Conservation (phyloP, 2,113 vertebrate species). For the Delphinus delphis region DNA sequence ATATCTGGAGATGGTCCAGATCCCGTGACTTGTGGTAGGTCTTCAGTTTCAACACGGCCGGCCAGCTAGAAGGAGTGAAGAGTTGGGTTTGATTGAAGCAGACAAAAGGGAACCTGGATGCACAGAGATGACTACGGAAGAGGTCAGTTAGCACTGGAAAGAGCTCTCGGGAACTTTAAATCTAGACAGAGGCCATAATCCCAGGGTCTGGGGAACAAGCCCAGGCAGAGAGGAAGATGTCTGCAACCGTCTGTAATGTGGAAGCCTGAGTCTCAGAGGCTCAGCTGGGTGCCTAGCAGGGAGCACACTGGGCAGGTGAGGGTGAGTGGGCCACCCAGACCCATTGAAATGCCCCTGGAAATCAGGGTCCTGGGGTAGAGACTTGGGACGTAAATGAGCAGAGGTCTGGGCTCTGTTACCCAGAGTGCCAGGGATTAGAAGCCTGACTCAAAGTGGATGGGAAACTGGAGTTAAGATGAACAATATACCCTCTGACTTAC, state of each 20-base stretch:
- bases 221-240: neutral
- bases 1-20: neutral
- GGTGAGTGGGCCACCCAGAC: neutral
- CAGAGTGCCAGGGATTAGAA: neutral
- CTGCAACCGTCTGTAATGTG: neutral
- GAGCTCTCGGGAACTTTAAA: neutral
- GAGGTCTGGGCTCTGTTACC: neutral
- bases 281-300: neutral
- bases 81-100: neutral
- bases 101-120: neutral
- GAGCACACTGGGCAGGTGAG: neutral
- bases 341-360: neutral
- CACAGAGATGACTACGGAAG: neutral
- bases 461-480: neutral
- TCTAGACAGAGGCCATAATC: neutral
- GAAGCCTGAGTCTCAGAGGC: neutral
- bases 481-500: neutral
- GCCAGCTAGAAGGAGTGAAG: neutral
- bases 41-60: neutral
- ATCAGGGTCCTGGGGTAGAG: neutral
- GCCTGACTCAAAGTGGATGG: neutral
- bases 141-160: neutral
- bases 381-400: neutral
- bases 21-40: neutral
- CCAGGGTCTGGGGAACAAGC: neutral